Conservation (phyloP, 2,888 invertebrate genomes). For the Cephus rjabovi region DNA sequence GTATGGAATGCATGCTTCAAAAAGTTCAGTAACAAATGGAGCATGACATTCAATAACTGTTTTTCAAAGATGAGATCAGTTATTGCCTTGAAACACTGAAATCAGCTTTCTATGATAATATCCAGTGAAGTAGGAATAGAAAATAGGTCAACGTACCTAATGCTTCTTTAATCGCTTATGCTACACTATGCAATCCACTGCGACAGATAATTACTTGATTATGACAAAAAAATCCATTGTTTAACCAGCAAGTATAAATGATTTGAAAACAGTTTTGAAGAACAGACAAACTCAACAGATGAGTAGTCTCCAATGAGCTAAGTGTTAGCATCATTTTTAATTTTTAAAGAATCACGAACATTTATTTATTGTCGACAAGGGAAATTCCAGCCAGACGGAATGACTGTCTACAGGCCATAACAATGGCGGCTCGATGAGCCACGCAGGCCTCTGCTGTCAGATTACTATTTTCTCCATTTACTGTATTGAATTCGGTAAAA, state of each 20-base stretch:
- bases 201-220: neutral
- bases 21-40: neutral
- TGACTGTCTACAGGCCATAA: constrained; percentile 7
- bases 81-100: neutral
- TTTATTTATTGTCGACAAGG: neutral
- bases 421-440: constrained; percentile 17
- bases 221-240: neutral
- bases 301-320: neutral
- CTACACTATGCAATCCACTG: neutral
- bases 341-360: neutral
- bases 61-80: neutral
- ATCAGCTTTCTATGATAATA: neutral
- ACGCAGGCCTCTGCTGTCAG: constrained; percentile 16
- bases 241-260: neutral
- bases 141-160: neutral
- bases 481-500: neutral
- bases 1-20: neutral
- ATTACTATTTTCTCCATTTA: neutral
- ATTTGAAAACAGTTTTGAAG: neutral
- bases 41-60: neutral
- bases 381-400: neutral
- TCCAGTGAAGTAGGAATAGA: neutral
- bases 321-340: neutral
- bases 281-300: neutral
- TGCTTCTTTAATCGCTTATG: neutral